These are phyloP conservation scores for Arremon aurantiirostris DNA, from an alignment of 2,797 vertebrate species.

Conservation along the genomic window DNA sequence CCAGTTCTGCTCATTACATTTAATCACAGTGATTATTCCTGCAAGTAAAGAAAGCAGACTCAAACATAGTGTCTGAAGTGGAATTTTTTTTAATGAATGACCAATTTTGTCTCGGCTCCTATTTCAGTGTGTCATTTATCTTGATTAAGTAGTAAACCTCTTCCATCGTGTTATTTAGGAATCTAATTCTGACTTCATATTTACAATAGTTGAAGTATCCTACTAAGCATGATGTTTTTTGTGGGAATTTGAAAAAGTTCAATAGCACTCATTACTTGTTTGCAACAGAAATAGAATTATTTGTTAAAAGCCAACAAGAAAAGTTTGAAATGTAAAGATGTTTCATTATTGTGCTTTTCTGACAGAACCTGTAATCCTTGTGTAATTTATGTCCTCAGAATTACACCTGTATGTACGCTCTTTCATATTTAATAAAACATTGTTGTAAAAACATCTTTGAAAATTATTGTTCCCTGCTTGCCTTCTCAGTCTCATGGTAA, in stretches of 20 bases:
- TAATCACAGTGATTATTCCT: conserved; percentile 19
- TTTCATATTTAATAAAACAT: conserved; percentile 69
- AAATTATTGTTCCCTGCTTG: background rate
- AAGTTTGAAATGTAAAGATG: conserved; percentile 54
- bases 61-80: conserved; percentile 34
- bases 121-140: conserved; percentile 55
- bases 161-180: conserved; percentile 36
- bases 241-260: conserved; percentile 53
- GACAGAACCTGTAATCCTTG: conserved; percentile 56
- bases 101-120: conserved; percentile 17
- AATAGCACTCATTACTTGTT: conserved; percentile 61
- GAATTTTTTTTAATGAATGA: conserved; percentile 33
- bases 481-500: background rate
- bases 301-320: conserved; percentile 58
- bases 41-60: conserved; percentile 24
- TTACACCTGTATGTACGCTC: conserved; percentile 46
- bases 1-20: conserved; percentile 7
- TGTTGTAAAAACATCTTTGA: conserved; percentile 39
- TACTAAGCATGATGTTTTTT: conserved; percentile 55
- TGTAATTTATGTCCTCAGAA: conserved; percentile 61
- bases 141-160: conserved; percentile 49
- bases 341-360: conserved; percentile 60
- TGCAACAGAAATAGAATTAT: conserved; percentile 55
- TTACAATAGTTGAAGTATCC: conserved; percentile 43
- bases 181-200: conserved; percentile 43